These are phyloP conservation scores for Stichodactyla mertensii DNA, from an alignment of 64 coral and sea anemone genomes.

Conservation along the genomic window DNA sequence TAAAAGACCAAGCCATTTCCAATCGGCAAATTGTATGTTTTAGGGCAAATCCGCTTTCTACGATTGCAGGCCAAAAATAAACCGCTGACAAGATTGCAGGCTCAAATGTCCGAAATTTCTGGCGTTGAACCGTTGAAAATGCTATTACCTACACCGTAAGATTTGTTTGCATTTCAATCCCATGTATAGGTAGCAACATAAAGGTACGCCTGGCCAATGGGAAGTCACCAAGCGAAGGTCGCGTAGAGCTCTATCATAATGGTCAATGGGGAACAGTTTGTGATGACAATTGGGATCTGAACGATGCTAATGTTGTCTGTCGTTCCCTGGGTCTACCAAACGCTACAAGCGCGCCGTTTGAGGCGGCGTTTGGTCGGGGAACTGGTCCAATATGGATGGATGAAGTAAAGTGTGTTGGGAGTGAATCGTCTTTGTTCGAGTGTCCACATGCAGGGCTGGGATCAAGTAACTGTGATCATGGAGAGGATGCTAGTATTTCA, in stretches of 20 bases:
- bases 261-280: background rate
- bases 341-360: background rate
- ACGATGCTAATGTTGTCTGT: background rate
- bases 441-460: slow-evolving; percentile 13
- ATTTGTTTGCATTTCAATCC: too few species aligned
- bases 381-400: slow-evolving; percentile 2
- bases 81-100: too few species aligned
- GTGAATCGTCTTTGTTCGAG: slow-evolving; percentile 8
- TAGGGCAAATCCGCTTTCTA: too few species aligned
- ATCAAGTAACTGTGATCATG: background rate
- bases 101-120: too few species aligned
- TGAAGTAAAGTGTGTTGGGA: slow-evolving; percentile 22
- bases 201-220: background rate
- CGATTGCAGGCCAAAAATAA: too few species aligned
- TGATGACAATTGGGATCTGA: background rate
- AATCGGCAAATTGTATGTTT: too few species aligned
- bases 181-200: too few species aligned
- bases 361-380: background rate
- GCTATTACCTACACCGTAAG: too few species aligned
- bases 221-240: background rate
- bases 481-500: slow-evolving; percentile 15
- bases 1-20: too few species aligned
- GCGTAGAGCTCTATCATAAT: background rate
- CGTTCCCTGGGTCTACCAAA: background rate
- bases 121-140: too few species aligned